Evolutionary conservation across 2,888 invertebrate species (phyloP), one percentile per base, ranked within the genome.

Genomic region (Agrochola litura): DNA sequence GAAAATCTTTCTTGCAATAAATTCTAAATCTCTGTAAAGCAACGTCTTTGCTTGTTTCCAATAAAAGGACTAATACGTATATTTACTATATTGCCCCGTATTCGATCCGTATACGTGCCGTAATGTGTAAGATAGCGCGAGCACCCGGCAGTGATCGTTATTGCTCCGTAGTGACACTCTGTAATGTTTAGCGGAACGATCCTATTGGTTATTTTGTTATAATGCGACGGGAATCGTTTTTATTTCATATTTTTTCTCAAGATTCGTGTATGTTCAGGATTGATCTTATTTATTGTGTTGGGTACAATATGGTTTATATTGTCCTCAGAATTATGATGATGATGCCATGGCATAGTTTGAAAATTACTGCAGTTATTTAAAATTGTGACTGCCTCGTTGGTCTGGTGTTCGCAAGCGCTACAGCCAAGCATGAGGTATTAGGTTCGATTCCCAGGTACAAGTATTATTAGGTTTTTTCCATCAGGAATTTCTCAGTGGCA

Each of bases 111-210:
- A 71, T 37, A 16, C 72, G 58, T 63, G 43, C 46, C 30, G 81
- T 70, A 82, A 69, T n/a, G 61, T 71, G 77, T 30, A 14, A 86
- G 86, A 73, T 76, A 86, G 81, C 75, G 77, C 54, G 46, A 52
- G 63, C 68, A 65, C 54, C 76, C 83, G 76, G 46, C 71, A 49
- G 14, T 52, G 82, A 60, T 81, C 79, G 79, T 85, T 85, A 87
- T 76, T 73, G 75, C 70, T 67, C 69, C 58, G 52, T 56, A 71
- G 52, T 67, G 67, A 69, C 58, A 68, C 75, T 71, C 61, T 30
- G 60, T 77, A 77, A 73, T 77, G 74, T 73, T 85, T 67, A 81
- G 64, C 60, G 66, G 49, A 78, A 78, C 69, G 69, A 41, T 73
- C 58, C 19, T 37, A 72, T 61, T 77, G 58, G 10, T 30, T 58